Evolutionary conservation across 2,113 vertebrate genomes (phyloP), one percentile per base, ranked within the genome.

Genomic region (Nesospiza acunhae): DNA sequence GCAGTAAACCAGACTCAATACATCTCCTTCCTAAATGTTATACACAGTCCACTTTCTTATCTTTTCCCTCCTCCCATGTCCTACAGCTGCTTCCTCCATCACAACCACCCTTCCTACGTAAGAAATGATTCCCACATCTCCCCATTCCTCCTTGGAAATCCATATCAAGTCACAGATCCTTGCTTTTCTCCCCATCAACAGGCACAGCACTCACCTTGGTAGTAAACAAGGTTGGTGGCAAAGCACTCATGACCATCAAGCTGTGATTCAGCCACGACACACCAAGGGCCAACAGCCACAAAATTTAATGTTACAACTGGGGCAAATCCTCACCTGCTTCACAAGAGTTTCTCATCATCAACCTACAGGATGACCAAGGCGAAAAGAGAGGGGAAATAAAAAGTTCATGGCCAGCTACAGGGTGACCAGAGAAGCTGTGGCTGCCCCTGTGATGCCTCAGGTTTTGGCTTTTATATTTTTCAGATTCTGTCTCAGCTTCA

Each of bases 331-430:
- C 52, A 67, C 46, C 15, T 13, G 55, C 33, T 47, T 41, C 56
- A 67, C 49, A 20, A 80, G 68, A n/a, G 30, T 41, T 68, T 23
- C 55, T 81, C 60, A 47, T 11, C 26, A 47, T 8, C 30, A 55
- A 7, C 24, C 41, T 62, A 20, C 28, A 37, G 0, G 0, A 33
- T 0, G 4, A 58, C 28, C 41, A 46, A 37, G 27, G 18, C 24
- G 11, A 24, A 31, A 58, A 39, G 23, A 50, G 50, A 70, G 17
- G 5, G 31, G 33, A 58, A 77, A 83, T 23, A 16, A 79, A 73
- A 46, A 0, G 1, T 52, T 62, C 18, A 15, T 3, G 11, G 42
- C 44, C 78, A 82, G 21, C 35, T 20, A 49, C 8, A 62, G 41
- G 10, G 1, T 70, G 13, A 5, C 19, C 59, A 33, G 15, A 58